Evolutionary conservation across 2,113 vertebrate species (phyloP).

Genomic region (Alaudala cheleensis): DNA sequence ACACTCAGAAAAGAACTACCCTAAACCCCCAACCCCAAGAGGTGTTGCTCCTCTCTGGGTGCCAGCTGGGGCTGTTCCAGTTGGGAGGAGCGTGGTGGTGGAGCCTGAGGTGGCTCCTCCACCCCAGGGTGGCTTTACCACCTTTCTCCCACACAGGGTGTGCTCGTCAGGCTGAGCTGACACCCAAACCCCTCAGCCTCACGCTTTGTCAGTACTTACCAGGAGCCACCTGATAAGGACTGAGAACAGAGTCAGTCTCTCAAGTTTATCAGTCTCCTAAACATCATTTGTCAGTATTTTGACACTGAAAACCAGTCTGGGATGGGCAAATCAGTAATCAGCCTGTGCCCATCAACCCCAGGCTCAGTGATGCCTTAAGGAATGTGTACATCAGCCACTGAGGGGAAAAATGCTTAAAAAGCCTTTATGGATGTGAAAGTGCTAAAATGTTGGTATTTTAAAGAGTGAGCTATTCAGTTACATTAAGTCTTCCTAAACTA

Average conservation of each 20-base stretch:
- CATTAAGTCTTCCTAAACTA: not conserved
- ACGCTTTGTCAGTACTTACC: not conserved
- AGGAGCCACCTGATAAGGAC: not conserved
- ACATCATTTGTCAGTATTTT: not conserved
- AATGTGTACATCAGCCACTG: not conserved
- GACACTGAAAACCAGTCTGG: slow-evolving; percentile 36
- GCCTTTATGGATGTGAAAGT: not conserved
- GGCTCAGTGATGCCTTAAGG: not conserved
- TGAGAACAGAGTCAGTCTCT: not conserved
- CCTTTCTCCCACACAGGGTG: not conserved
- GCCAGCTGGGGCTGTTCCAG: not conserved
- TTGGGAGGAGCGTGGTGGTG: not conserved
- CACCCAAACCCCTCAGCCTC: not conserved
- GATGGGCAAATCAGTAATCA: slow-evolving; percentile 44
- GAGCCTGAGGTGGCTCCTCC: not conserved
- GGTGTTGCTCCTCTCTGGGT: not conserved
- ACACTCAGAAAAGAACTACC: fast-evolving
- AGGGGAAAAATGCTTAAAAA: not conserved
- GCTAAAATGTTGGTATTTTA: not conserved
- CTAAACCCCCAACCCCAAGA: not conserved
- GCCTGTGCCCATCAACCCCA: not conserved
- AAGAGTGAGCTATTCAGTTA: not conserved
- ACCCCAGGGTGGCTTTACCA: not conserved
- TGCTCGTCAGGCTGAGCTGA: not conserved
- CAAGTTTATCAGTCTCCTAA: not conserved